Evolutionary conservation across 1,140 invertebrate species (phyloP), one percentile per base, ranked within the genome.

Genomic region (Sycobia sp.): DNA sequence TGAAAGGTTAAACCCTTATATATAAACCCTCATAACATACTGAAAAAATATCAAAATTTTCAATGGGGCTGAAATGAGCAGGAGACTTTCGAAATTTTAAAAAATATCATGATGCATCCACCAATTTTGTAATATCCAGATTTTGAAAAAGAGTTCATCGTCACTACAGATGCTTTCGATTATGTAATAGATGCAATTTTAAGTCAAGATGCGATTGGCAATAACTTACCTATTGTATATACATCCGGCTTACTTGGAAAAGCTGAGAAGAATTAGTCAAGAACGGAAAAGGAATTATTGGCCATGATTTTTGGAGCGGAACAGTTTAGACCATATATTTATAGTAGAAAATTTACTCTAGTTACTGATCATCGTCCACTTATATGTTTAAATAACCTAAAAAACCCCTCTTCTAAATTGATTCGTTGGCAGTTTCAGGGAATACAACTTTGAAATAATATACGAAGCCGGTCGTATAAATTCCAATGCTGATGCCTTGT

Each of bases 301-400:
- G 47, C 49, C 0, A 9, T 62, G 0, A 13, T 62, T 1, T 53
- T 13, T 8, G 74, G 69, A 0, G 68, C 78, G 1, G 68, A 78
- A 65, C 57, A 79, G 23, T 83, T 82, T 54, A 46, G 69, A 50
- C 68, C 68, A 8, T 85, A 80, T 62, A 47, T 85, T 1, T 73
- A 72, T 47, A 75, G 74, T 13, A 71, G 38, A 20, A 67, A 73
- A 36, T 84, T 85, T 64, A 73, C 22, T 3, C 68, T 84, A 1
- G 50, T 74, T 14, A 83, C 79, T 0, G 83, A 86, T 60, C 80
- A 83, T 54, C 67, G 70, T 47, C 71, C 75, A 0, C 64, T 84
- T 34, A 44, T 50, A 41, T 84, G 72, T 69, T 56, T 84, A 65
- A 7, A 73, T 74, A 1, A 69, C 3, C 65, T 75, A 0, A 82